Conservation (phyloP, 2,113 vertebrate species). For the Dicrurus megarhynchus region DNA sequence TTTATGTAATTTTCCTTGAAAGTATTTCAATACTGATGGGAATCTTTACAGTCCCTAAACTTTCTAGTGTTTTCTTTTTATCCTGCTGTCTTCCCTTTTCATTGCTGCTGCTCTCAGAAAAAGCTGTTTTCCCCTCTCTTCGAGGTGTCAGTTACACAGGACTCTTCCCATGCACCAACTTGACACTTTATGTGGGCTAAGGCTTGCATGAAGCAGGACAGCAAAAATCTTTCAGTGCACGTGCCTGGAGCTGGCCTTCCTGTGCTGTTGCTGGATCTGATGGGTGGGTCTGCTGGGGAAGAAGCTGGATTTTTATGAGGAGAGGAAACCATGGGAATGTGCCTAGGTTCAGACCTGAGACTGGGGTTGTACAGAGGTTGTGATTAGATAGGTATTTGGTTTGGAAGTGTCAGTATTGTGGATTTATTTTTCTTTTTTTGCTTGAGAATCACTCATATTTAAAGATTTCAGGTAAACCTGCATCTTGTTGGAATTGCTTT, state of each 20-base stretch:
- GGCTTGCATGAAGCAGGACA: not conserved
- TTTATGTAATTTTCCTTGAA: not conserved
- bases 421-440: not conserved
- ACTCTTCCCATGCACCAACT: not conserved
- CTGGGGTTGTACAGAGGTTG: not conserved
- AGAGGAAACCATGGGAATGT: accelerated
- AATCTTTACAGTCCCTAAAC: not conserved
- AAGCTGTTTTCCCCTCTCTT: not conserved
- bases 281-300: not conserved
- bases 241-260: not conserved
- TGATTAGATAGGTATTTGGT: not conserved
- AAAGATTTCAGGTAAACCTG: not conserved
- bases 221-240: not conserved
- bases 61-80: not conserved
- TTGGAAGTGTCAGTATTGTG: not conserved
- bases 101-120: not conserved
- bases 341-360: not conserved
- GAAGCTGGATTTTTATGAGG: not conserved
- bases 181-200: not conserved
- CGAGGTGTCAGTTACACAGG: not conserved
- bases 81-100: not conserved
- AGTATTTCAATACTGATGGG: not conserved
- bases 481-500: not conserved
- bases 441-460: not conserved
- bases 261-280: not conserved